Percentiles rank a stretch among this genome's conserved stretches.
Evolutionary conservation across 2,888 invertebrate genomes (phyloP).

Genomic region (Zygogramma bicolorata): DNA sequence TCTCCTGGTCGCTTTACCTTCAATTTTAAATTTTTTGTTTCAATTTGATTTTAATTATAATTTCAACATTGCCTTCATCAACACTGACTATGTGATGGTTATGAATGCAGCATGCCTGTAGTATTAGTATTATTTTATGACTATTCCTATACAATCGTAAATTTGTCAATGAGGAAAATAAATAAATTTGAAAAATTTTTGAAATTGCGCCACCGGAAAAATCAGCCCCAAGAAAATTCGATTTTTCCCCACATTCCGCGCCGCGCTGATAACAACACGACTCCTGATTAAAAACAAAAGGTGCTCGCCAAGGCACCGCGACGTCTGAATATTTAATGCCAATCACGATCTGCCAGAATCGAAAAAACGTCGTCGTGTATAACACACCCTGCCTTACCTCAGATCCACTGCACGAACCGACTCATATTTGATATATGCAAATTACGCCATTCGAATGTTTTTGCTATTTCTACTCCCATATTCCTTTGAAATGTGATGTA

Average conservation of each 20-base stretch:
- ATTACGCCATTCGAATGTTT: slow-evolving; percentile 43
- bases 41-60: no score
- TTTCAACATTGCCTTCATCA: no score
- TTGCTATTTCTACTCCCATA: slow-evolving; percentile 40
- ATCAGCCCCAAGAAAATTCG: no score
- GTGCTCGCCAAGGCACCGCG: slow-evolving; percentile 34
- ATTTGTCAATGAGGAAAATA: no score
- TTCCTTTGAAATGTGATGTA: slow-evolving; percentile 43
- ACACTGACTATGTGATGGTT: no score
- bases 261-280: slow-evolving; percentile 10
- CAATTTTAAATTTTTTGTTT: no score
- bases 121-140: no score
- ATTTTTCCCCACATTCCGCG: slow-evolving; percentile 8
- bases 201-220: no score
- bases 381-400: slow-evolving; percentile 8
- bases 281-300: slow-evolving; percentile 24
- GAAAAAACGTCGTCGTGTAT: slow-evolving; percentile 21
- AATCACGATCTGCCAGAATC: slow-evolving; percentile 31
- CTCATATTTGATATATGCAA: slow-evolving; percentile 45
- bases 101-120: no score
- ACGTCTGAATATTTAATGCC: slow-evolving; percentile 38
- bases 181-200: no score
- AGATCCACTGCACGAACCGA: slow-evolving; percentile 41
- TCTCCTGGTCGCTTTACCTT: no score
- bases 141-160: no score